Evolutionary conservation across 2,888 invertebrate species (phyloP).

Genomic region (Tipula vernalis): DNA sequence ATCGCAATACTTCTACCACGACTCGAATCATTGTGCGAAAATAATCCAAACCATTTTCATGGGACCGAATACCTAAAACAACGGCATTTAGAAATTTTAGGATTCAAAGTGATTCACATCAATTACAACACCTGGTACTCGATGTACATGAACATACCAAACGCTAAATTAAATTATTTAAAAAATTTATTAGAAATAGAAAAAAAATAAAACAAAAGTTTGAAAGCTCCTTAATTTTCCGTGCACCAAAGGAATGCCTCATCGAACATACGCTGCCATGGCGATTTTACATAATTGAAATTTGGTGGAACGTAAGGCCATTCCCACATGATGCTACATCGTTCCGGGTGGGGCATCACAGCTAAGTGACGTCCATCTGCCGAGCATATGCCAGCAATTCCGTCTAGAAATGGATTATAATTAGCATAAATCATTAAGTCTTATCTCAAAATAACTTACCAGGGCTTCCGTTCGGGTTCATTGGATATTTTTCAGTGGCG

Average conservation of each 20-base stretch:
- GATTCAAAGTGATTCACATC: constrained; percentile 44
- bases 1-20: constrained; percentile 38
- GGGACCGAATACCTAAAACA: constrained; percentile 41
- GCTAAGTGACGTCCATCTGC: constrained; percentile 86
- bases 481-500: constrained; percentile 73
- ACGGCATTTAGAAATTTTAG: constrained; percentile 49
- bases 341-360: constrained; percentile 98
- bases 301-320: constrained; percentile 58
- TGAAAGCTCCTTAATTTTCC: constrained; percentile 7
- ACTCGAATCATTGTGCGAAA: constrained; percentile 35
- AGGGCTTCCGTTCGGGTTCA: constrained; percentile 88
- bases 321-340: constrained; percentile 82
- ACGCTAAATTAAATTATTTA: constrained; percentile 38
- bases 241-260: constrained; percentile 69
- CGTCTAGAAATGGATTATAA: constrained; percentile 37
- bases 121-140: constrained; percentile 42
- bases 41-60: constrained; percentile 37
- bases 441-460: constrained; percentile 34
- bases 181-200: constrained; percentile 29
- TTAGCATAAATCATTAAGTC: background rate
- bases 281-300: constrained; percentile 50
- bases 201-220: constrained; percentile 12
- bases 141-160: constrained; percentile 38
- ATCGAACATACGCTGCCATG: constrained; percentile 85
- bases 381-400: constrained; percentile 84